Conservation (phyloP, 2,797 vertebrate species). For the Onychomys leucogaster region DNA sequence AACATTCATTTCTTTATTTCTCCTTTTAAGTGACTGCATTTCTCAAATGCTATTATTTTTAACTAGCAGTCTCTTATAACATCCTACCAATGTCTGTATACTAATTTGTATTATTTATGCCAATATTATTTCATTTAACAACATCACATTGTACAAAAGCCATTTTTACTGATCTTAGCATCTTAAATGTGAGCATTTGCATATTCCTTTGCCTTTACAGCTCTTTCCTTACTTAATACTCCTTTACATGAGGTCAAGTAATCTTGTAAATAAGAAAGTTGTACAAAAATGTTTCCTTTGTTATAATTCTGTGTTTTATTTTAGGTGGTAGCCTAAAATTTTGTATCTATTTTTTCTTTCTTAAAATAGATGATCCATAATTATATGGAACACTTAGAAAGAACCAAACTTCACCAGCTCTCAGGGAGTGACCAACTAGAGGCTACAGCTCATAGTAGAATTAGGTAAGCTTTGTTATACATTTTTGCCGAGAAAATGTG, state of each 20-base stretch:
- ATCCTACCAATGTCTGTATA: background rate
- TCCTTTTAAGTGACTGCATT: constrained; percentile 39
- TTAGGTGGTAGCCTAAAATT: constrained; percentile 64
- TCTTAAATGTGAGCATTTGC: constrained; percentile 45
- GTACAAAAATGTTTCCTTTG: constrained; percentile 55
- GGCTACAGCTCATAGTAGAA: constrained; percentile 87
- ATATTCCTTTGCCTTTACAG: constrained; percentile 54
- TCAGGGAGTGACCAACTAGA: constrained; percentile 91
- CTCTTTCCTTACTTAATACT: constrained; percentile 40
- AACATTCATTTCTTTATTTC: constrained; percentile 43
- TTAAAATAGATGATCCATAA: constrained; percentile 98
- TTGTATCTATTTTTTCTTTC: constrained; percentile 75
- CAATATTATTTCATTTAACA: constrained; percentile 49
- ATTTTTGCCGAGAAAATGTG: constrained; percentile 80
- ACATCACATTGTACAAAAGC: background rate
- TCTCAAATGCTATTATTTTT: constrained; percentile 61
- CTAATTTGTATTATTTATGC: constrained; percentile 61
- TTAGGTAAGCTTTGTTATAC: constrained; percentile 91
- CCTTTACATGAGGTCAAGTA: constrained; percentile 34
- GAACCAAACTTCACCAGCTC: constrained; percentile 95
- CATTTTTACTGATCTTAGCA: background rate
- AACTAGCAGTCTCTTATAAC: background rate
- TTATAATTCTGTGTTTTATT: constrained; percentile 66
- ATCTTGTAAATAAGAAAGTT: constrained; percentile 57
- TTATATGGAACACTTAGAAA: constrained; percentile 99